These are phyloP conservation scores for Phycodurus eques DNA, from an alignment of 2,113 vertebrate species.

Conservation along the genomic window DNA sequence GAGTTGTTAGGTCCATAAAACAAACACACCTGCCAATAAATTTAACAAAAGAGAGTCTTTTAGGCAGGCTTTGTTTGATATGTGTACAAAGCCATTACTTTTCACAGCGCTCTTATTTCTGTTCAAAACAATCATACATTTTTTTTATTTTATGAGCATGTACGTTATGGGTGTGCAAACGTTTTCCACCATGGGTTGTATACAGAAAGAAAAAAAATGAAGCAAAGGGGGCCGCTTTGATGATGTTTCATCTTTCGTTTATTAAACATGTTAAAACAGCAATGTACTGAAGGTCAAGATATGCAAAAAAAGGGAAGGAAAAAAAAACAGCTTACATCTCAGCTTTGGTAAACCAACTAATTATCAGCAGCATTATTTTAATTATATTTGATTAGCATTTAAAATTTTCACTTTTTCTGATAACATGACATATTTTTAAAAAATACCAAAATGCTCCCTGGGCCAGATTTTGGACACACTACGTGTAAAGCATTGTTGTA, in stretches of 20 bases:
- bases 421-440: background rate
- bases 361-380: background rate
- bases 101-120: background rate
- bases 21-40: background rate
- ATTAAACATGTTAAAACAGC: too few species aligned
- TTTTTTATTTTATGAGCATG: background rate
- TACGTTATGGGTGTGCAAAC: background rate
- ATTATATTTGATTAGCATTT: background rate
- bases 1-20: background rate
- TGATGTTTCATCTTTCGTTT: background rate
- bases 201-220: background rate
- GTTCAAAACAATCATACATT: background rate
- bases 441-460: too few species aligned
- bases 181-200: background rate
- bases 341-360: too few species aligned
- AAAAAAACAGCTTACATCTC: too few species aligned
- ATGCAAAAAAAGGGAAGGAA: background rate
- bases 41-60: background rate
- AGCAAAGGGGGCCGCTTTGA: background rate
- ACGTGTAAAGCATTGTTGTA: too few species aligned
- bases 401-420: background rate
- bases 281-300: too few species aligned
- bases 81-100: background rate
- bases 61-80: background rate
- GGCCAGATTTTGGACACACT: too few species aligned